phyloP scores from a whole-genome alignment of 2,797 vertebrate genomes.

The Forpus xanthops region DNA sequence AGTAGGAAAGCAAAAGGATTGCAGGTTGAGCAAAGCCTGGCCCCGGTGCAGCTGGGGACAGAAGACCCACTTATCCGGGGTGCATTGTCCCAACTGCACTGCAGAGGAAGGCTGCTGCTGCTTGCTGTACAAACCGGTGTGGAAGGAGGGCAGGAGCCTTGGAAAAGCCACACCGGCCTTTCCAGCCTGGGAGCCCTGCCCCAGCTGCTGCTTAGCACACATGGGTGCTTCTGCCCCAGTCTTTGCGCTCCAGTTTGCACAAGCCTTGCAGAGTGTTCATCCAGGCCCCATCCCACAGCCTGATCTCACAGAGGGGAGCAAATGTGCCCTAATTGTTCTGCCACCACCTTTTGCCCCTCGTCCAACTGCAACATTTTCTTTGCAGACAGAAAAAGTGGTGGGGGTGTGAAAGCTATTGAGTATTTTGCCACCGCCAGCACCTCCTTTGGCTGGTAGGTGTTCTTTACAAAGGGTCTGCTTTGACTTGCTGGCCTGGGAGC shows the following conservation, averaged over 20 bases:
- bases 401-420: not conserved
- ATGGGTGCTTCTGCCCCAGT: rapidly evolving
- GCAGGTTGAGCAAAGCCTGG: slow-evolving; percentile 15
- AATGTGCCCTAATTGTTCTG: not conserved
- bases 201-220: not conserved
- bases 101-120: not conserved
- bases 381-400: not conserved
- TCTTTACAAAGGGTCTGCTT: not conserved
- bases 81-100: not conserved
- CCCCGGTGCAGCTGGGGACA: slow-evolving; percentile 62
- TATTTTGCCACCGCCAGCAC: rapidly evolving
- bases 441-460: not conserved
- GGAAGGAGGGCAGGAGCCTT: not conserved
- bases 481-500: not conserved
- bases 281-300: not conserved
- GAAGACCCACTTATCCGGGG: slow-evolving; percentile 20
- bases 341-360: not conserved
- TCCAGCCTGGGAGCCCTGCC: rapidly evolving
- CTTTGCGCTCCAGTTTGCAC: not conserved
- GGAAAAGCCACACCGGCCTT: not conserved
- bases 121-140: not conserved
- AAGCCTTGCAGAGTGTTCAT: rapidly evolving
- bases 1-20: not conserved
- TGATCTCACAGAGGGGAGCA: not conserved
- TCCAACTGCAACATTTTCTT: not conserved